Evolutionary conservation across 2,797 vertebrate species (phyloP), one percentile per base, ranked within the genome.

Genomic region (Anabas testudineus): DNA sequence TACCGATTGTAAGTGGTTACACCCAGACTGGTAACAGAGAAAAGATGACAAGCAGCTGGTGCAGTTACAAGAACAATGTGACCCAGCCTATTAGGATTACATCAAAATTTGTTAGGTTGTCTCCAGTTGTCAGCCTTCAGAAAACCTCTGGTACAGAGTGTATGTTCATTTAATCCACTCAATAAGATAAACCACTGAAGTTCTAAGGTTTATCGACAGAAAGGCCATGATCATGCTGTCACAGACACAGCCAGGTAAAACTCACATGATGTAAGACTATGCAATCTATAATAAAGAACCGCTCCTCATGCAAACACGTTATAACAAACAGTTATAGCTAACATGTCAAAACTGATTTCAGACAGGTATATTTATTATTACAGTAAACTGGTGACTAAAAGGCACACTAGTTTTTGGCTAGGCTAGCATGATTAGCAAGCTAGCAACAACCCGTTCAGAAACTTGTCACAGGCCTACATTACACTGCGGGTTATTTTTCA

Each of bases 211-310:
- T 51, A 5, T 14, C 5, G 4, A 28, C 14, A 58, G 30, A 1
- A 6, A 41, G 43, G 52, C 10, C 18, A 51, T 57, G 52, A 69
- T 60, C 55, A 56, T 39, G 52, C 67, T 18, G 74, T 53, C 24
- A 65, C 58, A 30, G 66, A 45, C 54, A 58, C 45, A 76, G 4
- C 15, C 76, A 85, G 67, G 60, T 77, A 68, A 55, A 72, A 30
- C 43, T 51, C 16, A 64, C 57, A 82, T 88, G 83, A 90, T 89
- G 86, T 46, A 88, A 88, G 64, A 68, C n/a, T 26, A 6, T 56
- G 79, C 12, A 85, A 87, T 18, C 2, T 8, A 32, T 1, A 19
- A 19, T 34, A 19, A 62, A 45, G 1, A 5, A 0, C 42, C 34
- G 0, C 3, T 32, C 3, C 8, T 18, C 1, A 2, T 28, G 7